Base-by-base conservation (phyloP, 2,113 vertebrate genomes). In the Rissa tridactyla region DNA sequence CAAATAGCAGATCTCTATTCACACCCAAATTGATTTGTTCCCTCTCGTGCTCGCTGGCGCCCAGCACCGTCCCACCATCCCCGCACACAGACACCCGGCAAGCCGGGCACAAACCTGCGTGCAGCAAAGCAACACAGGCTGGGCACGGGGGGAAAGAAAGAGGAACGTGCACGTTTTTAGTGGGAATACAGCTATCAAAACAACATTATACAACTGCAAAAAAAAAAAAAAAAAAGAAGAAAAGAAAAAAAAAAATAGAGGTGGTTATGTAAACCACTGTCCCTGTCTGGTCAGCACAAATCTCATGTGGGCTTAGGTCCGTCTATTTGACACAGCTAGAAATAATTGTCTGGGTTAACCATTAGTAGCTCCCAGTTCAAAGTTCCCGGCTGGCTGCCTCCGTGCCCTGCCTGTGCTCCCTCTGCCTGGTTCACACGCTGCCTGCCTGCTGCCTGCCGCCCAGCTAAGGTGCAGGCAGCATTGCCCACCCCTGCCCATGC, bases 261-360 rank as follows among this genome's bases (percentile, higher is more conserved):
- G 38, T 52, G 49, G 27, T 95, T 96, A 77, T 76, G 40, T 46
- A 96, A 96, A 90, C 44, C 0, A 0, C 34, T 49, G 57, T 82
- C 66, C n/a, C 77, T 87, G 81, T 87, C 84, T 80, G 81, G 61
- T 96, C 96, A 97, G 96, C 92, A 94, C 73, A 96, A 96, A 91
- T 65, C 84, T 82, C n/a, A 0, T 40, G 65, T 36, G 69, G 69
- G 77, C 61, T 96, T 84, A 91, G 94, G 78, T 76, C 81, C 61
- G 65, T 61, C 44, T 1, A 0, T 75, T 92, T 76, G 89, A 82
- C 89, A 92, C 70, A 91, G 91, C 65, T 36, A 79, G 81, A 92
- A 90, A 84, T 65, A 61, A 92, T 65, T 92, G 62, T 30, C 88
- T 64, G 29, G 49, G 95, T 96, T 96, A 97, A 95, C 81, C 49